Evolutionary conservation across 2,797 vertebrate species (phyloP).

Genomic region (Gymnoscopelus braueri): DNA sequence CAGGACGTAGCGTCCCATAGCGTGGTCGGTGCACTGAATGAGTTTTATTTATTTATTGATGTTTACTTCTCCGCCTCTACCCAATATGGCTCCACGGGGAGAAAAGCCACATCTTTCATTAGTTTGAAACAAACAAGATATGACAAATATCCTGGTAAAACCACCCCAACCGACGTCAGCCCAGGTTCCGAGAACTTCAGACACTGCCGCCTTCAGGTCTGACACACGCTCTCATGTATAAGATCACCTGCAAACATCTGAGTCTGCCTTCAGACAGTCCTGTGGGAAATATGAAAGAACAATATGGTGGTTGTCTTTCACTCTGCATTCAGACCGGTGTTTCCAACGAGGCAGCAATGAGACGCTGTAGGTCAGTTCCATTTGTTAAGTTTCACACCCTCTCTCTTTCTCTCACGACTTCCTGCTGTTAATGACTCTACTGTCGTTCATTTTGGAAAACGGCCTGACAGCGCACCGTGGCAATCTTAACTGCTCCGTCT

Average conservation of each 20-base stretch:
- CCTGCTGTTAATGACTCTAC: not conserved
- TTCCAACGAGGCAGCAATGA: constrained; percentile 28
- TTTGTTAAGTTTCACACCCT: constrained; percentile 2
- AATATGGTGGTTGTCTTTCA: constrained; percentile 19
- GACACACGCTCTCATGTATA: constrained; percentile 35
- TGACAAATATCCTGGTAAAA: too few species aligned
- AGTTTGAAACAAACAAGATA: too few species aligned
- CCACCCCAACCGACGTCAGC: too few species aligned
- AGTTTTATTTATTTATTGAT: too few species aligned
- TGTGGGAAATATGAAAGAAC: constrained; percentile 28
- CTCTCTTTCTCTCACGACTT: not conserved
- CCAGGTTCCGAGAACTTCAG: not conserved
- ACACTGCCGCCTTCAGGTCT: constrained; percentile 18
- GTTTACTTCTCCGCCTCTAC: too few species aligned
- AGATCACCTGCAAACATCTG: constrained; percentile 38
- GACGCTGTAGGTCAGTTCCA: constrained; percentile 18
- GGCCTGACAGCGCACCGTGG: not conserved
- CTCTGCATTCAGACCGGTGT: constrained; percentile 18
- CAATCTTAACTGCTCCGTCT: constrained; percentile 1
- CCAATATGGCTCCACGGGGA: too few species aligned
- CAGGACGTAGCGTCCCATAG: too few species aligned
- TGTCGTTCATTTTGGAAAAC: constrained; percentile 8
- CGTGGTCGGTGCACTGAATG: too few species aligned
- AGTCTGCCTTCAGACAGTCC: constrained; percentile 28
- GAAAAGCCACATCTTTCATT: too few species aligned